phyloP scores from a whole-genome alignment of 1,140 invertebrate species.

The Drosophila kohkoa region DNA sequence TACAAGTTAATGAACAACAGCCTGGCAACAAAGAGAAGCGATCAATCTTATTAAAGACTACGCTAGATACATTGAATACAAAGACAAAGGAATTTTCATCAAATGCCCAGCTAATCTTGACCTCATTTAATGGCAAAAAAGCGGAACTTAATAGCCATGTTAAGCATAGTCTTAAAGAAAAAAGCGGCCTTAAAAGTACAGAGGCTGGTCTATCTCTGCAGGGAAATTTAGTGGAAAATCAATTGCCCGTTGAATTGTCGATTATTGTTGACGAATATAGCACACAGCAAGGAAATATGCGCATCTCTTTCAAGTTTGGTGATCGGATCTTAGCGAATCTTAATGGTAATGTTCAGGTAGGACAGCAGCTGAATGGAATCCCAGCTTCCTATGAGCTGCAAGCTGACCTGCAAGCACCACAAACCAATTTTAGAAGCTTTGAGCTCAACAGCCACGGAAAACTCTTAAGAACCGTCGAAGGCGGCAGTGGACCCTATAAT shows the following conservation, averaged over 20 bases:
- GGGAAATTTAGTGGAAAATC: conserved; percentile 68
- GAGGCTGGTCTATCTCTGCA: conserved; percentile 59
- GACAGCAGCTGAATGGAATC: conserved; percentile 53
- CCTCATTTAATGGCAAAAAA: conserved; percentile 79
- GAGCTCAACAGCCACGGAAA: conserved; percentile 70
- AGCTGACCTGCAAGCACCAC: conserved; percentile 85
- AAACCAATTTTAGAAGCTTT: conserved; percentile 85
- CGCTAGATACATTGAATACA: conserved; percentile 85
- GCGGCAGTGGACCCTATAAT: conserved; percentile 9
- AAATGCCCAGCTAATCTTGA: conserved; percentile 78
- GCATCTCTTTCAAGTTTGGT: conserved; percentile 63
- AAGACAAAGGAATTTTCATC: conserved; percentile 84
- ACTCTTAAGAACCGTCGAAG: conserved; percentile 39
- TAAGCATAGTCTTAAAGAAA: conserved; percentile 71
- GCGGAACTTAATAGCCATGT: conserved; percentile 52
- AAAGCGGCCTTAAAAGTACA: conserved; percentile 50
- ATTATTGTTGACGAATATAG: conserved; percentile 69
- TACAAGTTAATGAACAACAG: conserved; percentile 76
- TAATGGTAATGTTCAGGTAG: conserved; percentile 85
- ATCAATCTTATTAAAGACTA: conserved; percentile 77
- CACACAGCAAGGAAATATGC: conserved; percentile 50
- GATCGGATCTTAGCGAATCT: conserved; percentile 50
- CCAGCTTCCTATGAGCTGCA: conserved; percentile 83
- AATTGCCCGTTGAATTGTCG: conserved; percentile 76
- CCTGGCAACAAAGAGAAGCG: conserved; percentile 84